These are phyloP conservation scores for Bellardia pandia DNA, from an alignment of 2,888 invertebrate genomes.

Conservation along the genomic window DNA sequence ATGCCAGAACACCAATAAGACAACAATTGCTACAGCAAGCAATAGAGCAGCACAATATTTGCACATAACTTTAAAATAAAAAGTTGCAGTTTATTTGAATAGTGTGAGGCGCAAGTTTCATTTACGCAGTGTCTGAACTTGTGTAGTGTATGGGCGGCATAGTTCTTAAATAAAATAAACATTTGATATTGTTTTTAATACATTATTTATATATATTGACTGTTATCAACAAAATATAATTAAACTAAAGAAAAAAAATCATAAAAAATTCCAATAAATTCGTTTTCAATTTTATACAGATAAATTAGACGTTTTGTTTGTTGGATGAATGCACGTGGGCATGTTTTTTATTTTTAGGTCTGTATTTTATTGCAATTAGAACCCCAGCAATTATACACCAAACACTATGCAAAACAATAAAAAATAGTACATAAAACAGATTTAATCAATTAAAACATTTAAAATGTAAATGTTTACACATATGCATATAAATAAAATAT, in stretches of 20 bases:
- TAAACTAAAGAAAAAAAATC: slow-evolving; percentile 37
- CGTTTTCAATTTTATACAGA: slow-evolving; percentile 52
- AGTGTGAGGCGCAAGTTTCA: no score
- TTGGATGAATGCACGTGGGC: slow-evolving; percentile 17
- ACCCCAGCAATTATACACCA: neutral
- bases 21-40: no score
- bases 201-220: slow-evolving; percentile 62
- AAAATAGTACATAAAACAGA: slow-evolving; percentile 47
- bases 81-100: no score
- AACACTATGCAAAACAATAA: slow-evolving; percentile 36
- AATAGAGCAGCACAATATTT: no score
- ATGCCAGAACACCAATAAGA: neutral
- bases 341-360: neutral
- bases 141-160: no score
- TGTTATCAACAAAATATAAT: slow-evolving; percentile 43
- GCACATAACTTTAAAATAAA: no score
- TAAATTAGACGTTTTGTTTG: slow-evolving; percentile 39
- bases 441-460: slow-evolving; percentile 59
- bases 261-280: slow-evolving; percentile 63
- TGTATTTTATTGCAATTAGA: slow-evolving; percentile 19
- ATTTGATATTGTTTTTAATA: slow-evolving; percentile 20
- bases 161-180: neutral
- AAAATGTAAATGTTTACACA: slow-evolving; percentile 34
- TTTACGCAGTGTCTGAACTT: no score
- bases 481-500: slow-evolving; percentile 55